Conservation (phyloP, 2,113 vertebrate genomes). For the Herpailurus yagouaroundi region DNA sequence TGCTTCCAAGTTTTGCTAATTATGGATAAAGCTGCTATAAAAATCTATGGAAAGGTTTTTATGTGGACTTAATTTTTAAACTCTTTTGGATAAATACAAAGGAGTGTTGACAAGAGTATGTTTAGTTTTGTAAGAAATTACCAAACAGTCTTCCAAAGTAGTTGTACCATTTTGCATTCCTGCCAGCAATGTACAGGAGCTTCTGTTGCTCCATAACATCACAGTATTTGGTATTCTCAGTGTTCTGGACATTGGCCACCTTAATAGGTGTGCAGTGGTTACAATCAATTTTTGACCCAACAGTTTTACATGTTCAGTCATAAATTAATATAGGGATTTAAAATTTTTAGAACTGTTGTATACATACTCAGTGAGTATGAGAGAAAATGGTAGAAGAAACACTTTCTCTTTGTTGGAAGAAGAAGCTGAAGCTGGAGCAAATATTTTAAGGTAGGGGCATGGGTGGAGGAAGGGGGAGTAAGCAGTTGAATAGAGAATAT, state of each 20-base stretch:
- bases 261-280: background rate
- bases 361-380: background rate
- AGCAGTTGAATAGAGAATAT: background rate
- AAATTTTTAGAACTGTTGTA: background rate
- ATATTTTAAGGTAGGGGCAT: background rate
- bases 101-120: background rate
- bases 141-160: background rate
- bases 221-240: background rate
- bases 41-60: background rate
- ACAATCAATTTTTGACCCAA: background rate
- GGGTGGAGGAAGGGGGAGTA: accelerated
- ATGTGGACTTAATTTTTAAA: background rate
- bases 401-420: background rate
- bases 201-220: background rate
- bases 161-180: background rate
- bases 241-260: background rate
- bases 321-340: background rate
- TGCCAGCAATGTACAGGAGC: background rate
- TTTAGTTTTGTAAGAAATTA: background rate
- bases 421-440: background rate
- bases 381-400: background rate
- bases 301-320: background rate
- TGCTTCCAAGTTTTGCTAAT: background rate
- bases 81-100: background rate
- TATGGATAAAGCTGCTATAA: background rate